Evolutionary conservation across 2,113 vertebrate genomes (phyloP).

Genomic region (Neolamprologus devosi): DNA sequence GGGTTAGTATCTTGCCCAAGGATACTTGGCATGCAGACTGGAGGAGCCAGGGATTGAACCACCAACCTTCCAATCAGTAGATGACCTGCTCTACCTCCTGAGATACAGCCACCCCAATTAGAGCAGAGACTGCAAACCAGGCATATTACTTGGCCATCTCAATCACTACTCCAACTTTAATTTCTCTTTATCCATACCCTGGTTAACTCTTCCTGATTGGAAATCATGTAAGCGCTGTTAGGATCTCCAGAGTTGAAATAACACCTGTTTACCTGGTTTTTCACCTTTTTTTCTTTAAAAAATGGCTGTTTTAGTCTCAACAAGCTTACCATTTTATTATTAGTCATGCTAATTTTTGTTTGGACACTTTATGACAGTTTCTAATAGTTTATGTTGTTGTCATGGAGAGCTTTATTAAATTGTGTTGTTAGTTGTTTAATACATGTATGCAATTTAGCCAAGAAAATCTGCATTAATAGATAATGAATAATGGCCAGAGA

Average conservation of each 20-base stretch:
- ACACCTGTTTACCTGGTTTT: neutral
- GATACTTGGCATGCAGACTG: neutral
- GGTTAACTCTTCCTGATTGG: neutral
- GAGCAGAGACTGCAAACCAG: rapidly evolving
- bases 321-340: neutral
- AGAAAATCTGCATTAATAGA: neutral
- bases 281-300: neutral
- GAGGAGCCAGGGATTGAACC: neutral
- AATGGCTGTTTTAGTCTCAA: neutral
- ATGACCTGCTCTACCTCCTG: neutral
- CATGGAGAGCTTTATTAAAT: neutral
- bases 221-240: neutral
- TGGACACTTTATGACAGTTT: neutral
- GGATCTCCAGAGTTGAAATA: neutral
- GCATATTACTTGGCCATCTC: neutral
- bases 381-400: neutral
- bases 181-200: neutral
- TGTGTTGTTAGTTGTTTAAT: neutral
- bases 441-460: neutral
- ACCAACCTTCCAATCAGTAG: neutral
- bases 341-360: neutral
- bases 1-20: neutral
- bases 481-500: neutral
- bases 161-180: neutral
- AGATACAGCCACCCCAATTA: neutral